A percentile compares a stretch with the other conserved stretches of the same genome.
phyloP scores from a whole-genome alignment of 2,797 vertebrate genomes.

The Iguana delicatissima region DNA sequence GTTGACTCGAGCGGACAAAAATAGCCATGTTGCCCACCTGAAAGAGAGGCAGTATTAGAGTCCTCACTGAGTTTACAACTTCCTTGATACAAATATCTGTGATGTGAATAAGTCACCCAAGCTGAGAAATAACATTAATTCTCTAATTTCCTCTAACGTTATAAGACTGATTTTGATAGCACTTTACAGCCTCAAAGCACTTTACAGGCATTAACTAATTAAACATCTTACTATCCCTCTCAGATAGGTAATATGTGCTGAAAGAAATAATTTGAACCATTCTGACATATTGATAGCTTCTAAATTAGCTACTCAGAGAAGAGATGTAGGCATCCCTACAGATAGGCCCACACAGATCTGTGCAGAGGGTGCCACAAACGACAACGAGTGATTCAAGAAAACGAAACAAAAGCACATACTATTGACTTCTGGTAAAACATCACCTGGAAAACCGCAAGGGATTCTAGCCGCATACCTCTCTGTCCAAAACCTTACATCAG shows the following conservation, averaged over 20 bases:
- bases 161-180: conserved; percentile 18
- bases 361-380: background rate
- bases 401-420: background rate
- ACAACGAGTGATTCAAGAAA: background rate
- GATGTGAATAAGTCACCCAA: background rate
- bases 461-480: background rate
- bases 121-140: conserved; percentile 2
- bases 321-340: background rate
- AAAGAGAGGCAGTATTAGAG: background rate
- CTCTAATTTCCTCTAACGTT: conserved; percentile 7
- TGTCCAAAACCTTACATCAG: background rate
- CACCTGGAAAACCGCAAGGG: background rate
- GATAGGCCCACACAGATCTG: background rate
- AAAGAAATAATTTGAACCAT: conserved; percentile 35
- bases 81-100: background rate
- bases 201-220: conserved; percentile 36
- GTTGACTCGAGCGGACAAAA: too few relatives aligned
- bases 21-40: too few relatives aligned
- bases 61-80: background rate
- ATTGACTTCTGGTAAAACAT: background rate
- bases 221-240: conserved; percentile 29
- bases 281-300: conserved; percentile 38
- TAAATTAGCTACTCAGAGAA: conserved; percentile 36
- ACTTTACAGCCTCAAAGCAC: conserved; percentile 34
- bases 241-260: conserved; percentile 11